A percentile compares a stretch with the other conserved stretches of the same genome.
Evolutionary conservation across 2,113 vertebrate genomes (phyloP).

Genomic region (Donacobius atricapilla): DNA sequence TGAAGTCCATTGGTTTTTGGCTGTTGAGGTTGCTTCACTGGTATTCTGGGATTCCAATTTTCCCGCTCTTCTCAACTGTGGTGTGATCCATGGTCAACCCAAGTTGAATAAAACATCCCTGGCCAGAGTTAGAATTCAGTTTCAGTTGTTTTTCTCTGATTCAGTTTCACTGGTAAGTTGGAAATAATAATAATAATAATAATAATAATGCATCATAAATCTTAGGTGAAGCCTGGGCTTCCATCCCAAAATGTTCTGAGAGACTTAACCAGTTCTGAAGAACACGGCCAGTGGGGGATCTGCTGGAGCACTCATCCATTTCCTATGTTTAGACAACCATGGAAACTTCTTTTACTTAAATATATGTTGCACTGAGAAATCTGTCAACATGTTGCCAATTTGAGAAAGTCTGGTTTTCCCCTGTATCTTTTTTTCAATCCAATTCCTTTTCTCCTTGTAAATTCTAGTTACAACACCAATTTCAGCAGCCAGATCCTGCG

Average conservation of each 20-base stretch:
- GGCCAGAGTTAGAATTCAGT: not conserved
- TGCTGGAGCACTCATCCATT: not conserved
- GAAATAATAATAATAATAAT: not conserved
- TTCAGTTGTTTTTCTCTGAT: not conserved
- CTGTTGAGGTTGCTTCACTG: not conserved
- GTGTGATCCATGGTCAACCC: not conserved
- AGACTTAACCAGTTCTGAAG: not conserved
- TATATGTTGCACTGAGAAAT: not conserved
- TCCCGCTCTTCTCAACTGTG: not conserved
- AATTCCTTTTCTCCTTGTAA: not conserved
- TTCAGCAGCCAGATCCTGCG: not conserved
- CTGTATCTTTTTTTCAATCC: not conserved
- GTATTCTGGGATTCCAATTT: not conserved
- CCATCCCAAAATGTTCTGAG: not conserved
- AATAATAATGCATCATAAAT: not conserved
- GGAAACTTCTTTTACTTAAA: not conserved
- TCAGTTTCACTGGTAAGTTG: not conserved
- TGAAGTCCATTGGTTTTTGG: not conserved
- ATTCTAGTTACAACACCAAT: not conserved
- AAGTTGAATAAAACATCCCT: not conserved
- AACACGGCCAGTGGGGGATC: not conserved
- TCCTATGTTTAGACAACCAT: not conserved
- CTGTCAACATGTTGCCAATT: not conserved
- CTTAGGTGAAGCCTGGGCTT: not conserved
- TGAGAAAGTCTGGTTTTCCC: not conserved